Conservation (phyloP, 1,140 invertebrate genomes). For the Drosophila navojoa region DNA sequence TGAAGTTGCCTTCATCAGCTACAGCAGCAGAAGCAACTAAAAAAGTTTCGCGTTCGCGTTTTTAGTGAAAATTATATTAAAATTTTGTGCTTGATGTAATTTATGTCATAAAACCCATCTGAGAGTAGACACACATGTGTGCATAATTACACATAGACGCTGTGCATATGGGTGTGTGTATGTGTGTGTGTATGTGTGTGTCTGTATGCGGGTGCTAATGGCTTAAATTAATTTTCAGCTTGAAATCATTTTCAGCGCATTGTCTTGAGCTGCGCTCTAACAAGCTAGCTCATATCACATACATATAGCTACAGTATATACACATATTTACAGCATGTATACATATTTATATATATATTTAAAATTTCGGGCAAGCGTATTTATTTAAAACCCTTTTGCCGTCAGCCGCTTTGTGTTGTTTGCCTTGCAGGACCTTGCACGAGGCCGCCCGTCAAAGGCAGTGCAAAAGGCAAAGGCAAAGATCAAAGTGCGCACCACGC, state of each 20-base stretch:
- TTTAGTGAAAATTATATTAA: constrained; percentile 84
- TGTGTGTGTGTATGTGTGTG: constrained; percentile 38
- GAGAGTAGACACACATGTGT: constrained; percentile 51
- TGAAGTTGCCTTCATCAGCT: constrained; percentile 45
- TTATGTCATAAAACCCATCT: constrained; percentile 76
- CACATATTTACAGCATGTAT: neutral
- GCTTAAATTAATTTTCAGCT: constrained; percentile 82
- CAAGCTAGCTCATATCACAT: neutral
- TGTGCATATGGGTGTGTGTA: constrained; percentile 20
- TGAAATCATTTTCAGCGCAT: constrained; percentile 65
- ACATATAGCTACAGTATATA: neutral
- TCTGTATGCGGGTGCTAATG: constrained; percentile 60
- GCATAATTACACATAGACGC: constrained; percentile 44
- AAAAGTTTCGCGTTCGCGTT: constrained; percentile 78
- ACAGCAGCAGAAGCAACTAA: constrained; percentile 47
- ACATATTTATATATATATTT: constrained; percentile 27
- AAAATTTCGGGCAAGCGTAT: constrained; percentile 51
- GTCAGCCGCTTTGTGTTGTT: constrained; percentile 34
- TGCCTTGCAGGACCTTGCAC: constrained; percentile 12
- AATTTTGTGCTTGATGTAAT: constrained; percentile 84
- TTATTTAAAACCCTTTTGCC: constrained; percentile 71
- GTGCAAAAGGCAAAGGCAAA: constrained; percentile 50
- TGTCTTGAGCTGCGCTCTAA: constrained; percentile 30
- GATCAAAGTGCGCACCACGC: constrained; percentile 66
- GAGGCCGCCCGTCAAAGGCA: constrained; percentile 45